phyloP scores from a whole-genome alignment of 2,113 vertebrate genomes.

The Asarcornis scutulata region DNA sequence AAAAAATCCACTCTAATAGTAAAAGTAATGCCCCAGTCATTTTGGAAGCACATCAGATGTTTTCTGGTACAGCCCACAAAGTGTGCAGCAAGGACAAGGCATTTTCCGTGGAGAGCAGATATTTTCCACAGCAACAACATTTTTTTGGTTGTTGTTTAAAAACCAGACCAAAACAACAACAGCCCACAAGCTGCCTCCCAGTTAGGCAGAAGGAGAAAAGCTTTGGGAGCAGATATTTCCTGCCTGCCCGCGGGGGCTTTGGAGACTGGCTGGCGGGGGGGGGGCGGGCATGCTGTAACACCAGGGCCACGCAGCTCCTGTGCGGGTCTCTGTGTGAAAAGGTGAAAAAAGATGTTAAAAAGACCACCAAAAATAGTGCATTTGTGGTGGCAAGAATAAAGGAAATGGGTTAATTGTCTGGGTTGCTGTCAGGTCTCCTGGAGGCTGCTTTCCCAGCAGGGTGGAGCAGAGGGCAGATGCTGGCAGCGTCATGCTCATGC shows the following conservation, averaged over 20 bases:
- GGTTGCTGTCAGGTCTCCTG: background rate
- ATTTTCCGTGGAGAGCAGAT: constrained; percentile 35
- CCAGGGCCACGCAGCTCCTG: background rate
- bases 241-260: background rate
- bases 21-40: background rate
- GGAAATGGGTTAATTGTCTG: background rate
- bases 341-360: background rate
- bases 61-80: constrained; percentile 27
- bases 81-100: background rate
- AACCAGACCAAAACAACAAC: background rate
- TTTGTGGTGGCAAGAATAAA: constrained; percentile 1
- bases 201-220: background rate
- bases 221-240: background rate
- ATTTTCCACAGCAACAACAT: constrained; percentile 46
- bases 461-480: background rate
- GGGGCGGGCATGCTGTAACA: background rate
- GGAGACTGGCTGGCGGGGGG: background rate
- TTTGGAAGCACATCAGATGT: constrained; percentile 54
- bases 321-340: background rate
- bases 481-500: background rate
- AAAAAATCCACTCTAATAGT: constrained; percentile 17
- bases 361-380: constrained; percentile 26
- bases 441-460: background rate
- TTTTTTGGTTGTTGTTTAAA: background rate
- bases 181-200: background rate